Evolutionary conservation across 1,140 invertebrate genomes (phyloP).

Genomic region (Diuraphis noxia): DNA sequence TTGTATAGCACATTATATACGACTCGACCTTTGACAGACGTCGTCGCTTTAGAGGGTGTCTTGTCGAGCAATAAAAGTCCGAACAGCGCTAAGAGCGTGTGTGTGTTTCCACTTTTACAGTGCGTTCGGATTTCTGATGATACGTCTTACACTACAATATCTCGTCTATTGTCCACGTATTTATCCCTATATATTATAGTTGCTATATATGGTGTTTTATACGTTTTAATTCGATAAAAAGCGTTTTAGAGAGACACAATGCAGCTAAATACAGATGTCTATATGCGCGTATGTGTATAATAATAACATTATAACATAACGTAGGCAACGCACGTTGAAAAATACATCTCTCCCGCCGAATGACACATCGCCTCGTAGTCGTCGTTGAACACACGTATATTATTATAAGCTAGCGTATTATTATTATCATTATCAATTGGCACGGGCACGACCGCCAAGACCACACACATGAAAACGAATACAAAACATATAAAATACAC

Average conservation of each 20-base stretch:
- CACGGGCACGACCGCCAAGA: conserved; percentile 34
- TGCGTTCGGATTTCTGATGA: not conserved
- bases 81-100: not conserved
- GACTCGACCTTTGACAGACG: conserved; percentile 15
- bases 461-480: not conserved
- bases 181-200: not conserved
- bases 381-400: not conserved
- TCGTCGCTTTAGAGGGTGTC: conserved; percentile 28
- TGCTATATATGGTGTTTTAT: not conserved
- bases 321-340: not conserved
- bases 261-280: not conserved
- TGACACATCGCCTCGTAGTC: conserved; percentile 18
- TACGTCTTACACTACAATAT: not conserved
- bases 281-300: not conserved
- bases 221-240: conserved; percentile 12
- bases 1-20: not conserved
- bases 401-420: not conserved
- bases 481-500: not conserved
- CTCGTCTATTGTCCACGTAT: not conserved
- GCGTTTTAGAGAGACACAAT: not conserved
- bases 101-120: not conserved
- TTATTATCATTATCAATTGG: conserved; percentile 51
- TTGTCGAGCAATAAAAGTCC: conserved; percentile 23
- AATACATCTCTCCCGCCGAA: not conserved
- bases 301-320: not conserved